Percentiles rank a stretch among this genome's conserved stretches.
Conservation (phyloP, 2,113 vertebrate species). For the Rhinolophus sinicus region DNA sequence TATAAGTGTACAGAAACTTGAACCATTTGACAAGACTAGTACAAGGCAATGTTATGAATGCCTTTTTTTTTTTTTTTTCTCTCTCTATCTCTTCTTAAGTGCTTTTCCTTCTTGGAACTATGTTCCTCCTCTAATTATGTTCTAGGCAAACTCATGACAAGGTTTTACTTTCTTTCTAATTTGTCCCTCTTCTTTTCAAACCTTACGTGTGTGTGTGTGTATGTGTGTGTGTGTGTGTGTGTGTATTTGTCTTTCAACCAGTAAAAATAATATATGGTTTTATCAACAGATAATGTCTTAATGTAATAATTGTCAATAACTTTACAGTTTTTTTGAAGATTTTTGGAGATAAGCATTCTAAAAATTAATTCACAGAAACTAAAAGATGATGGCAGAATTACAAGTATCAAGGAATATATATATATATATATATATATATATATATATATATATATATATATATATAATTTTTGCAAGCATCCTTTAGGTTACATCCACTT, state of each 20-base stretch:
- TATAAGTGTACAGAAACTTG: neutral
- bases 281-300: neutral
- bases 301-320: neutral
- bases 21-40: neutral
- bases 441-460: too few relatives aligned
- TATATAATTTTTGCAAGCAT: neutral
- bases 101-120: neutral
- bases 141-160: neutral
- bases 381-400: neutral
- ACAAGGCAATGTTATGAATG: neutral
- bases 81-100: neutral
- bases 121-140: neutral
- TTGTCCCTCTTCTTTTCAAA: neutral
- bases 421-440: neutral
- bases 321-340: neutral
- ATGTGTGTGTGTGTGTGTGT: too few relatives aligned
- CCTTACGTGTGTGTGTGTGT: neutral
- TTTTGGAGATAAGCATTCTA: neutral
- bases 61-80: neutral
- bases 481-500: neutral
- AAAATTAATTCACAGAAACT: constrained; percentile 46
- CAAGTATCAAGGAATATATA: neutral
- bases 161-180: neutral
- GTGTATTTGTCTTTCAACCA: neutral
- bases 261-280: constrained; percentile 1